These are phyloP conservation scores for Meteorus sp. DNA, from an alignment of 1,140 invertebrate genomes.

Conservation along the genomic window DNA sequence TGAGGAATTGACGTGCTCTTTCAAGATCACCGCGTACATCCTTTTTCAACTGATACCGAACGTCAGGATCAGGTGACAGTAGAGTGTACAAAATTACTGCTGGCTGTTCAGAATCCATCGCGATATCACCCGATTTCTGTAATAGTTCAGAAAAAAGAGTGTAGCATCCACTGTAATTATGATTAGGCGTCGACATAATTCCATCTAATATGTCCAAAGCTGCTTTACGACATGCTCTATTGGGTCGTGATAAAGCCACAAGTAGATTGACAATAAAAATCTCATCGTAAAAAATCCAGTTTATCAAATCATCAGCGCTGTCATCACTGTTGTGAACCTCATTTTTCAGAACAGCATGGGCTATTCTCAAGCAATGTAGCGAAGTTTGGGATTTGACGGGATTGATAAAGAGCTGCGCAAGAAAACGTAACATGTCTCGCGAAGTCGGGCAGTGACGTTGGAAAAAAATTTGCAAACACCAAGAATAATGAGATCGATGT, in stretches of 20 bases:
- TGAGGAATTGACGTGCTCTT: conserved; percentile 39
- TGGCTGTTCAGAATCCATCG: conserved; percentile 66
- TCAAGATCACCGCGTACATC: conserved; percentile 41
- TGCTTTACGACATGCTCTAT: conserved; percentile 36
- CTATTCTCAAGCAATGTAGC: conserved; percentile 43
- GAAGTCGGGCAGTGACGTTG: conserved; percentile 44
- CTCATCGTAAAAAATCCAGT: conserved; percentile 44
- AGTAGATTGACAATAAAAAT: conserved; percentile 49
- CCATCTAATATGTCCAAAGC: conserved; percentile 44
- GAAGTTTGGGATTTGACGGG: conserved; percentile 47
- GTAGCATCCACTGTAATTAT: conserved; percentile 31
- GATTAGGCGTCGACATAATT: conserved; percentile 37
- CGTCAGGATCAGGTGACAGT: conserved; percentile 51
- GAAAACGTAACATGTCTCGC: conserved; percentile 42
- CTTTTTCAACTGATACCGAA: conserved; percentile 42
- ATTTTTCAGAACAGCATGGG: conserved; percentile 32
- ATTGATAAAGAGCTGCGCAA: conserved; percentile 47
- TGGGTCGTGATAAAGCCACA: conserved; percentile 41
- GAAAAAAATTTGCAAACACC: conserved; percentile 54
- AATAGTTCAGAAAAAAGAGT: conserved; percentile 46
- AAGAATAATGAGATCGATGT: conserved; percentile 42
- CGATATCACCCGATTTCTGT: conserved; percentile 58
- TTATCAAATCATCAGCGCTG: conserved; percentile 26
- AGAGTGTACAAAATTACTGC: conserved; percentile 40
- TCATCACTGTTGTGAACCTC: neutral